A percentile compares a stretch with the other conserved stretches of the same genome.
Conservation (phyloP, 2,113 vertebrate species). For the Oreotragus oreotragus region DNA sequence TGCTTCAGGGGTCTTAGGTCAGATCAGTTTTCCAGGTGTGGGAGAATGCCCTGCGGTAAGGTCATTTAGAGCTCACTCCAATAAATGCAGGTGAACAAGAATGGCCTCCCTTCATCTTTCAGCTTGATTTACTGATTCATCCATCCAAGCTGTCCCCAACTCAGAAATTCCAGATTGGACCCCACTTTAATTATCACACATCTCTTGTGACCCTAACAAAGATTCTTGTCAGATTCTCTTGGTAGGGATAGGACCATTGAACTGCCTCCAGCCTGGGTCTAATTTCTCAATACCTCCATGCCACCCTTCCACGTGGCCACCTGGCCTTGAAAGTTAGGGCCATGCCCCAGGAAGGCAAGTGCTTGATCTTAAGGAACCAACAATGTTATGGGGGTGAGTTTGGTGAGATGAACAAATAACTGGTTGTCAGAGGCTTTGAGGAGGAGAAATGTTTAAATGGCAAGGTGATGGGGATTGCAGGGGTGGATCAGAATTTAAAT, state of each 20-base stretch:
- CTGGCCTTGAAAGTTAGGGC: neutral
- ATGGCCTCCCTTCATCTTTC: neutral
- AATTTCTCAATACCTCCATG: neutral
- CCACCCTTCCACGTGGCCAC: neutral
- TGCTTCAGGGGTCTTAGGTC: neutral
- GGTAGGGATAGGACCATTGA: neutral
- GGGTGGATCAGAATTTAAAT: neutral
- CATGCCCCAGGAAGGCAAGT: neutral
- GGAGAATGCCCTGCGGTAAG: neutral
- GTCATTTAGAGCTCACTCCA: neutral
- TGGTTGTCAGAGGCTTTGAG: neutral
- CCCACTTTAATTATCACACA: neutral
- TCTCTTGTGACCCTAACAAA: neutral
- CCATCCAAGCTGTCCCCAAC: neutral
- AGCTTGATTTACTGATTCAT: neutral
- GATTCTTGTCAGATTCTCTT: neutral
- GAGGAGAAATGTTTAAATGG: neutral
- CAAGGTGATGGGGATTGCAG: neutral
- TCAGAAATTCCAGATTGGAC: neutral
- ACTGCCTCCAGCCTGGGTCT: neutral
- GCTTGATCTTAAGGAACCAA: neutral
- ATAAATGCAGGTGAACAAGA: neutral
- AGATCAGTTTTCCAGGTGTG: neutral
- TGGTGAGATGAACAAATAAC: neutral
- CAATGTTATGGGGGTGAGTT: neutral